phyloP scores from a whole-genome alignment of 2,888 invertebrate genomes.

The Drosophila maculinotata region DNA sequence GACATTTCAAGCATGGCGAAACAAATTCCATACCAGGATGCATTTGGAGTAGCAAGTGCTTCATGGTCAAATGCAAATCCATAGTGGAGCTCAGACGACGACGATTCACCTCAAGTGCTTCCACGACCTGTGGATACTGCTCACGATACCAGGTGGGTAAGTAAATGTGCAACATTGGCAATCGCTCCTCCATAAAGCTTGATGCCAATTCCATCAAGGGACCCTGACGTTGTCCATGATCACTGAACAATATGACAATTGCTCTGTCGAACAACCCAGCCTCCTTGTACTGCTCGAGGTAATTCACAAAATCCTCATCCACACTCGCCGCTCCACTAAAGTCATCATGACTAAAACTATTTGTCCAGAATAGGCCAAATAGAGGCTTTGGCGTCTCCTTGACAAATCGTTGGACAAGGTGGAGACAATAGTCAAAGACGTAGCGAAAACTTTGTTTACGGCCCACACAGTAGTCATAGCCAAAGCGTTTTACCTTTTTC shows the following conservation, averaged over 20 bases:
- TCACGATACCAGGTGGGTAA: slow-evolving; percentile 87
- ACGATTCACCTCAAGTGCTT: slow-evolving; percentile 87
- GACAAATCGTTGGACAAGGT: slow-evolving; percentile 87
- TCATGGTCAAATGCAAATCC: slow-evolving; percentile 89
- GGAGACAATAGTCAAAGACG: slow-evolving; percentile 88
- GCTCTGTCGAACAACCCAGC: slow-evolving; percentile 87
- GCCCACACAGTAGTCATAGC: slow-evolving; percentile 87
- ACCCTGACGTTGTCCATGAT: slow-evolving; percentile 91
- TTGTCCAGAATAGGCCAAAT: slow-evolving; percentile 91
- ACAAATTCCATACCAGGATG: slow-evolving; percentile 52
- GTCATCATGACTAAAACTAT: slow-evolving; percentile 89
- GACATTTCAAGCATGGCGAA: slow-evolving; percentile 87
- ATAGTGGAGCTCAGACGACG: slow-evolving; percentile 89
- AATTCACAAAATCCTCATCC: slow-evolving; percentile 87
- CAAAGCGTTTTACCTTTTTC: slow-evolving; percentile 85
- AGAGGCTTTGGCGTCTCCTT: slow-evolving; percentile 86
- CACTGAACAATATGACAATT: slow-evolving; percentile 89
- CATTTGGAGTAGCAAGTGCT: slow-evolving; percentile 86
- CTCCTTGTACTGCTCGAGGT: slow-evolving; percentile 86
- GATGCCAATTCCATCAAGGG: slow-evolving; percentile 85
- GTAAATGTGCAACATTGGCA: slow-evolving; percentile 90
- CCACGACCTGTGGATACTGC: slow-evolving; percentile 85
- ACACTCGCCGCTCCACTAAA: slow-evolving; percentile 87
- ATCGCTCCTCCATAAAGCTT: slow-evolving; percentile 90
- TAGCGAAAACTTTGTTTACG: slow-evolving; percentile 87